Evolutionary conservation across 1,140 invertebrate species (phyloP), one percentile per base, ranked within the genome.

Genomic region (Drosophila bocki): DNA sequence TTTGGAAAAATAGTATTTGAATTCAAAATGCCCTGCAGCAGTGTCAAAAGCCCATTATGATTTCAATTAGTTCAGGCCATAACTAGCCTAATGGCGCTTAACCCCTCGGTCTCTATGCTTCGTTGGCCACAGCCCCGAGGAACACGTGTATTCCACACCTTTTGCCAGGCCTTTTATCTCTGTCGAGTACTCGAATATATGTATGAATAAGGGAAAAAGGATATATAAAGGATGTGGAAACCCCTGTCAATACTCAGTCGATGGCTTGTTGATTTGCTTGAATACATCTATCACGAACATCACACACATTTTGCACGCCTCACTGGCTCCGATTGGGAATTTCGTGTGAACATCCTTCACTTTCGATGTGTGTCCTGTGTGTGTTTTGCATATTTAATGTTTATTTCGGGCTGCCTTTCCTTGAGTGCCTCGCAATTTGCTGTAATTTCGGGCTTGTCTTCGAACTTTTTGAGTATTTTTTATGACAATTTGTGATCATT

Each of bases 101-200:
- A 64, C 57, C 64, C 61, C 60, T 64, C 32, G 53, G 53, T 9
- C 51, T 11, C 12, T 35, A 7, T 72, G 76, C 84, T 84, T 68
- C 80, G 77, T 12, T 83, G 48, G 37, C 54, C 47, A 32, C 65
- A 68, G 77, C 76, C 76, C 84, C 61, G 29, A 57, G 22, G 41
- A 77, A 87, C 83, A 87, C 84, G 85, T 88, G 78, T 84, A 75
- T 59, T 60, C 80, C 77, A 78, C 84, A 88, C 84, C 84, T 90
- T 70, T 58, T 71, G 70, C 42, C 37, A 32, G 41, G 29, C 50
- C 17, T 50, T 81, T 68, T 51, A 69, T 82, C 42, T 39, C n/a
- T 33, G 50, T 7, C 29, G 17, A 3, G 29, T 51, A 26, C 51
- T 37, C 9, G 17, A 17, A 53, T 53, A 13, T 44, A 2, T 35